These are phyloP conservation scores for Lithophane leautieri DNA, from an alignment of 2,888 invertebrate genomes.

Conservation along the genomic window DNA sequence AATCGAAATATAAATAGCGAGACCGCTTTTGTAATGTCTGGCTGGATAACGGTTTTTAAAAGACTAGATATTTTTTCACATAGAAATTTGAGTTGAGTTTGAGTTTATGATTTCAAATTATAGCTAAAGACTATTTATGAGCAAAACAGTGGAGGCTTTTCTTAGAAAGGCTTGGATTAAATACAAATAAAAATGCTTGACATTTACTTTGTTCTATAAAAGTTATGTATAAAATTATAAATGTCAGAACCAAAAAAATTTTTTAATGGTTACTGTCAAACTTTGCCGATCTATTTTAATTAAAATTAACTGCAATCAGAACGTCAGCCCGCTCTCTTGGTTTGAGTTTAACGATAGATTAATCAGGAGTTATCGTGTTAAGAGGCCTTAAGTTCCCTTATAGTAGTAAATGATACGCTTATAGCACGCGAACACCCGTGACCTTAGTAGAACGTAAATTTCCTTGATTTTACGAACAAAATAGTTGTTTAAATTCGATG, in stretches of 20 bases:
- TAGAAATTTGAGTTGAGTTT: conserved; percentile 15
- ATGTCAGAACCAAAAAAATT: neutral
- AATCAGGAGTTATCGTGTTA: conserved; percentile 75
- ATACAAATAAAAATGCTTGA: neutral
- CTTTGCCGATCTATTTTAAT: conserved; percentile 35
- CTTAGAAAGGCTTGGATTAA: neutral
- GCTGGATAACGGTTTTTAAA: neutral
- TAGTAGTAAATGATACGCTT: conserved; percentile 79
- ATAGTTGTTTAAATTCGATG: neutral
- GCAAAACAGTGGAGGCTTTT: neutral
- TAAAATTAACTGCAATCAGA: conserved; percentile 60
- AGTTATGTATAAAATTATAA: neutral
- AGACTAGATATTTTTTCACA: neutral
- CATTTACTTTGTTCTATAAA: neutral
- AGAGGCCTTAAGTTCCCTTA: conserved; percentile 74
- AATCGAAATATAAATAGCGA: conserved; percentile 49
- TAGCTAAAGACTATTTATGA: neutral
- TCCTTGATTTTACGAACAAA: conserved; percentile 30
- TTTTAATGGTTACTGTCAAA: neutral
- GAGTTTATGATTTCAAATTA: no score
- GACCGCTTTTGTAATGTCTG: conserved; percentile 25
- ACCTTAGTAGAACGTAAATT: conserved; percentile 50
- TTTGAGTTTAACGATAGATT: conserved; percentile 75
- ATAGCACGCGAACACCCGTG: conserved; percentile 74
- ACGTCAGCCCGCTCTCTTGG: conserved; percentile 61